Percentiles rank a stretch among this genome's conserved stretches.
Evolutionary conservation across 2,797 vertebrate genomes (phyloP).

Genomic region (Scleropages formosus): DNA sequence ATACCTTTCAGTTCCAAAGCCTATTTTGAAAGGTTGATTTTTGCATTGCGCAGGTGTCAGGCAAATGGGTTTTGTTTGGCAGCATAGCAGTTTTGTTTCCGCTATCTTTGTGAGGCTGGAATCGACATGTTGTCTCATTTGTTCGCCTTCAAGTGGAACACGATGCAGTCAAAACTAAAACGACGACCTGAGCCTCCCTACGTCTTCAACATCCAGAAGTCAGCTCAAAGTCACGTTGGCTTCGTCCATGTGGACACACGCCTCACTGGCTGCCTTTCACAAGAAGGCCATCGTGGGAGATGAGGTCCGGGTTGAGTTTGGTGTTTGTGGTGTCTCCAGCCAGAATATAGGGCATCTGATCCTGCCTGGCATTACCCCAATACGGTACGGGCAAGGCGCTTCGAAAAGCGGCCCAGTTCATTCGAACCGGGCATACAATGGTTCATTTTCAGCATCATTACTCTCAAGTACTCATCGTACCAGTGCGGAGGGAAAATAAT

Average conservation of each 20-base stretch:
- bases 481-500: neutral
- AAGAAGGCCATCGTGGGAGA: neutral
- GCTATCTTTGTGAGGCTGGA: neutral
- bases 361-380: constrained; percentile 12
- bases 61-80: neutral
- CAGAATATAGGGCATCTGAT: constrained; percentile 8
- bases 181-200: neutral
- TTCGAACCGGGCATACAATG: constrained; percentile 8
- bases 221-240: too few species aligned
- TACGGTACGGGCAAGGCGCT: neutral
- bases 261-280: neutral
- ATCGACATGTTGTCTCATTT: neutral
- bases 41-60: too few species aligned
- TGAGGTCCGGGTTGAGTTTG: constrained; percentile 3
- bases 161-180: neutral
- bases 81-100: neutral
- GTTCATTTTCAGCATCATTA: constrained; percentile 10
- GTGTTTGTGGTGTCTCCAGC: neutral
- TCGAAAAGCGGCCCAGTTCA: neutral
- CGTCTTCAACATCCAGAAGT: neutral
- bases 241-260: neutral
- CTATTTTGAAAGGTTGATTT: too few species aligned
- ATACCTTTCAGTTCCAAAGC: neutral
- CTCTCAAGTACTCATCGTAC: constrained; percentile 9
- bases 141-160: neutral